phyloP scores from a whole-genome alignment of 2,888 invertebrate species.

The Amiota minor region DNA sequence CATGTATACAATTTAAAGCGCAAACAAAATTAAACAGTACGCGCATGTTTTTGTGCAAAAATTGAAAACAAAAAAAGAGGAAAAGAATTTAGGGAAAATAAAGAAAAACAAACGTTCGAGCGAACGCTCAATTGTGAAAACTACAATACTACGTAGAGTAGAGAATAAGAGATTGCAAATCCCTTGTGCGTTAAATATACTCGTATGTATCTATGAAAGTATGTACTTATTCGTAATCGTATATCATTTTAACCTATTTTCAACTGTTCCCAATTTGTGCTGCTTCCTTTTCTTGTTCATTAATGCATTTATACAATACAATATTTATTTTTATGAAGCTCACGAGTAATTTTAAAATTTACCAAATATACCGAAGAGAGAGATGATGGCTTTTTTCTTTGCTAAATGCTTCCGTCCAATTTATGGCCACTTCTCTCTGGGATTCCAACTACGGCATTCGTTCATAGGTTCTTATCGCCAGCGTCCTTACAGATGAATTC shows the following conservation, averaged over 20 bases:
- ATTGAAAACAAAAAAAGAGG: not conserved
- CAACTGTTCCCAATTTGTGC: constrained; percentile 15
- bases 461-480: no score
- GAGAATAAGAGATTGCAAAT: constrained; percentile 50
- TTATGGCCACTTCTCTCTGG: no score
- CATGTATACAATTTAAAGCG: constrained; percentile 34
- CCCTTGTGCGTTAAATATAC: constrained; percentile 66
- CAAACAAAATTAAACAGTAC: constrained; percentile 42
- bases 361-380: no score
- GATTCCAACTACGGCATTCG: no score
- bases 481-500: not conserved
- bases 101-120: not conserved
- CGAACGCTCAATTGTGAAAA: not conserved
- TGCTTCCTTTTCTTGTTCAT: not conserved
- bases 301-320: not conserved
- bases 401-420: no score
- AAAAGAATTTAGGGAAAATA: not conserved
- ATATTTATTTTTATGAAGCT: no score
- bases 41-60: constrained; percentile 54
- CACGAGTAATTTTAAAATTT: no score
- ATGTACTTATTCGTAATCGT: constrained; percentile 45
- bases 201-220: constrained; percentile 29
- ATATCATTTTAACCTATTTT: constrained; percentile 53
- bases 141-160: not conserved
- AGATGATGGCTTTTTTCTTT: no score